Percentiles rank a stretch among this genome's conserved stretches.
phyloP scores from a whole-genome alignment of 2,113 vertebrate species.

The Stegastes partitus region DNA sequence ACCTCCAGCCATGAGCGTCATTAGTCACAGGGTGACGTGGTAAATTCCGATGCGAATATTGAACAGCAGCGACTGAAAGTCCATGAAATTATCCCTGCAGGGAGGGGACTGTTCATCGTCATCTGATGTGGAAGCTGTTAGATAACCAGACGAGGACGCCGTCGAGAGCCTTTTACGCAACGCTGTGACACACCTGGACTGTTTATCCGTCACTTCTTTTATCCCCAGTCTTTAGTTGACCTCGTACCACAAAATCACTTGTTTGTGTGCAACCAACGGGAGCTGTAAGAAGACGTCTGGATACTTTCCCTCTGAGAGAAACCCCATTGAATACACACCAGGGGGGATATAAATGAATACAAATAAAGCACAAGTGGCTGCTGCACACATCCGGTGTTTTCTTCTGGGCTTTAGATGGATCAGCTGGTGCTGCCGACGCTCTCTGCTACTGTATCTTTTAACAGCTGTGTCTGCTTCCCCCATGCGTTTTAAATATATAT shows the following conservation, averaged over 20 bases:
- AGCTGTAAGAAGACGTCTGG: slow-evolving; percentile 9
- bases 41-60: background rate
- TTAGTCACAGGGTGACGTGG: slow-evolving; percentile 7
- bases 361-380: slow-evolving; percentile 10
- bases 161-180: background rate
- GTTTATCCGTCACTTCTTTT: background rate
- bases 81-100: slow-evolving; percentile 12
- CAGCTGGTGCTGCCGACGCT: slow-evolving; percentile 62
- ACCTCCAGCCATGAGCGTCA: background rate
- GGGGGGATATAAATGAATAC: slow-evolving; percentile 18
- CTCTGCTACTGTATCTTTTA: slow-evolving; percentile 44
- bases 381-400: slow-evolving; percentile 61
- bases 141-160: slow-evolving; percentile 10
- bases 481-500: slow-evolving; percentile 48
- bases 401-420: slow-evolving; percentile 64
- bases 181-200: slow-evolving; percentile 7
- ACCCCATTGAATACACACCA: background rate
- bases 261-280: background rate
- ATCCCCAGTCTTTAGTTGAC: too few relatives aligned
- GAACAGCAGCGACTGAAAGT: background rate
- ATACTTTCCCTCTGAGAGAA: slow-evolving; percentile 19
- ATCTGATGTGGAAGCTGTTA: slow-evolving; percentile 9
- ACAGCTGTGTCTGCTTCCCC: slow-evolving; percentile 49
- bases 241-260: background rate
- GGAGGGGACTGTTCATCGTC: slow-evolving; percentile 13